Evolutionary conservation across 92 coral and sea anemone species (phyloP).

Genomic region (Epizoanthus illoricatus): DNA sequence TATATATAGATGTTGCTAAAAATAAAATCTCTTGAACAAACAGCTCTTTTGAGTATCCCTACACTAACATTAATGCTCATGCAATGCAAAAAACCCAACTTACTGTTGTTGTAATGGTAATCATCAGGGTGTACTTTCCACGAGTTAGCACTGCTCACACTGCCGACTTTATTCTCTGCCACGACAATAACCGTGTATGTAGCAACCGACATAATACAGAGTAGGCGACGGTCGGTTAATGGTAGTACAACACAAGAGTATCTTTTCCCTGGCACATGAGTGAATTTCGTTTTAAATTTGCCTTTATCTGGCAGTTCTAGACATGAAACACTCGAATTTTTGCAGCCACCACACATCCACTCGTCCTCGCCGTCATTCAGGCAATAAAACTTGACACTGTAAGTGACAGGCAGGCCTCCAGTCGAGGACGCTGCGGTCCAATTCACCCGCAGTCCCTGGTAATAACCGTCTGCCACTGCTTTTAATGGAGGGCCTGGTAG

Average conservation of each 20-base stretch:
- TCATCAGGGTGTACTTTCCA: background rate
- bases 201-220: background rate
- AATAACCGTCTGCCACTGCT: too few species aligned
- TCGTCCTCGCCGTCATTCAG: too few species aligned
- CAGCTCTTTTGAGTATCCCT: too few species aligned
- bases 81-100: background rate
- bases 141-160: background rate
- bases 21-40: too few species aligned
- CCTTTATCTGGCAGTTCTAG: background rate
- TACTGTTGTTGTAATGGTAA: slow-evolving; percentile 1
- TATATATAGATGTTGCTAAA: too few species aligned
- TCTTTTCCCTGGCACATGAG: background rate
- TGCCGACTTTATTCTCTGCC: slow-evolving; percentile 23
- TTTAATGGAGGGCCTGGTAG: too few species aligned
- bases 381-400: slow-evolving; percentile 9
- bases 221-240: background rate
- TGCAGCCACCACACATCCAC: background rate
- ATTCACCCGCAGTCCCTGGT: background rate
- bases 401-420: slow-evolving; percentile 4
- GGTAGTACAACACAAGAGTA: slow-evolving; percentile 1
- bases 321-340: background rate
- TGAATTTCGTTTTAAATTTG: background rate
- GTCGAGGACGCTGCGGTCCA: slow-evolving; percentile 8
- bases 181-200: background rate
- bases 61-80: too few species aligned